Conservation (phyloP, 2,888 invertebrate genomes). For the Camptogramma bilineatum region DNA sequence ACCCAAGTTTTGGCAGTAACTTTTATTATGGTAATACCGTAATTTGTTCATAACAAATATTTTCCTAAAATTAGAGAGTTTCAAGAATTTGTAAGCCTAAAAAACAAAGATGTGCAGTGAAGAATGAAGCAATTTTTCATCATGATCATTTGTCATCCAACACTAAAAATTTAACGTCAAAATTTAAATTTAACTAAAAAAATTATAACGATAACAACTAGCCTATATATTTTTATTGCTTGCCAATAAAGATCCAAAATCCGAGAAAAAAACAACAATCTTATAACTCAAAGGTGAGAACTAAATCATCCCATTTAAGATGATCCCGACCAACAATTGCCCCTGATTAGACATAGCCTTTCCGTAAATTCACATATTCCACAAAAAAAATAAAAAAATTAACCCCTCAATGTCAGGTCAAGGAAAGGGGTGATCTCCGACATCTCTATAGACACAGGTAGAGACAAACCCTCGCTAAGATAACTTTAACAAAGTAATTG, state of each 20-base stretch:
- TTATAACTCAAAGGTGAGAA: conserved; percentile 25
- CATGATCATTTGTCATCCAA: too few species aligned
- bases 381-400: conserved; percentile 63
- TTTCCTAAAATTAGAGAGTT: too few species aligned
- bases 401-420: conserved; percentile 69
- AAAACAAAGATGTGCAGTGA: too few species aligned
- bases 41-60: too few species aligned
- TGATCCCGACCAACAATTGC: conserved; percentile 51
- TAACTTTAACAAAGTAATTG: conserved; percentile 63
- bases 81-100: too few species aligned
- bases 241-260: not conserved
- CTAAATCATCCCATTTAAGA: conserved; percentile 25
- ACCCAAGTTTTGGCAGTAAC: not conserved
- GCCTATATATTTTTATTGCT: not conserved
- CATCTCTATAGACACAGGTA: conserved; percentile 70
- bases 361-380: conserved; percentile 62
- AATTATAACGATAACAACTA: conserved; percentile 10
- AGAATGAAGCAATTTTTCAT: too few species aligned
- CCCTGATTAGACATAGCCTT: conserved; percentile 60
- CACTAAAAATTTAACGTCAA: not conserved
- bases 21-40: not conserved
- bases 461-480: conserved; percentile 62
- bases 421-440: conserved; percentile 66
- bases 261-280: conserved; percentile 12
- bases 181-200: not conserved